phyloP scores from a whole-genome alignment of 2,113 vertebrate species.

The Microtus pennsylvanicus region DNA sequence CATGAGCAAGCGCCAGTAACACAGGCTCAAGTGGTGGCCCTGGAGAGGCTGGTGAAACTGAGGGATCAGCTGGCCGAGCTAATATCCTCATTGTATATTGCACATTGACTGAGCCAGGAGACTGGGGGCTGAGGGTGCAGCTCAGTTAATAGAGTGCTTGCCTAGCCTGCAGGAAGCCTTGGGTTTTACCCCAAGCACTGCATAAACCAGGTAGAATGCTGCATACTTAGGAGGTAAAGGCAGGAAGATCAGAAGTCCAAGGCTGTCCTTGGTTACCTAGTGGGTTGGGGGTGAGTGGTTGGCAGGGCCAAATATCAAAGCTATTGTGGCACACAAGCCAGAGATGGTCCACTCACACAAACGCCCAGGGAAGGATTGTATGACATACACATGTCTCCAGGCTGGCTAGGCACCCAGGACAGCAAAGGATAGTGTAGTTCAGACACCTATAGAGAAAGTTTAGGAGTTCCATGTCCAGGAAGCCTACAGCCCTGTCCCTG shows the following conservation, averaged over 20 bases:
- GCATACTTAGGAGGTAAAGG: not conserved
- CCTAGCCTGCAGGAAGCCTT: not conserved
- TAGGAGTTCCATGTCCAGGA: not conserved
- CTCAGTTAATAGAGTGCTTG: not conserved
- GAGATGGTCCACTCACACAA: not conserved
- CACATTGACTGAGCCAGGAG: fast-evolving
- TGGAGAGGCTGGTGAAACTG: not conserved
- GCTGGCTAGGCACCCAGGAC: not conserved
- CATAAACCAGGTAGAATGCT: not conserved
- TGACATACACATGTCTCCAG: no score
- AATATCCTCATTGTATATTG: not conserved
- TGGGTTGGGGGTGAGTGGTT: not conserved
- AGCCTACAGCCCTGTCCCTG: fast-evolving
- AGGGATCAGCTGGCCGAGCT: fast-evolving
- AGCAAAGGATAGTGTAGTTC: no score
- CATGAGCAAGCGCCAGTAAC: not conserved
- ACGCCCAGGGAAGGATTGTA: not conserved
- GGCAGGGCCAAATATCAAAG: not conserved
- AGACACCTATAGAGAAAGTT: not conserved
- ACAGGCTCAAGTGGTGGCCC: not conserved
- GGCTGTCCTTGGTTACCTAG: not conserved
- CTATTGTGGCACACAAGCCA: not conserved
- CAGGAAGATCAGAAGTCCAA: not conserved
- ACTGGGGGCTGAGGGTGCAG: not conserved
- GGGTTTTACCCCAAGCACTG: not conserved